Conservation (phyloP, 2,797 vertebrate species). For the Platalea minor region DNA sequence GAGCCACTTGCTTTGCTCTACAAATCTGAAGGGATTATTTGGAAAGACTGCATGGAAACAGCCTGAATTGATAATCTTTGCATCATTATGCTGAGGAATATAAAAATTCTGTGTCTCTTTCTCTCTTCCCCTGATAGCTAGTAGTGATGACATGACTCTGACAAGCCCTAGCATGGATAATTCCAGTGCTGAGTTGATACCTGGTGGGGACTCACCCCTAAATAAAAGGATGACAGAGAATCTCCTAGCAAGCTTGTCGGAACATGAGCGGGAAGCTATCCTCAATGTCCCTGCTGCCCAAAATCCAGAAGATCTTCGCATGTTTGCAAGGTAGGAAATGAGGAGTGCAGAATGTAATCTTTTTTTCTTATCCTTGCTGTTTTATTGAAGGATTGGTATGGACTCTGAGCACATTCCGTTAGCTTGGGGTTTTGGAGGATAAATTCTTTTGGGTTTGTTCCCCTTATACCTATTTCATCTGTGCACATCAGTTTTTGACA, state of each 20-base stretch:
- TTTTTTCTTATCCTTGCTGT: neutral
- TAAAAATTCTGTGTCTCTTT: neutral
- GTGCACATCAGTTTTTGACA: neutral
- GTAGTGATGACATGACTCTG: constrained; percentile 98
- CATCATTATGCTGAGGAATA: neutral
- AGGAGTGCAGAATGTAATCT: neutral
- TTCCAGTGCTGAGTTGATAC: constrained; percentile 93
- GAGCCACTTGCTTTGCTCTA: neutral
- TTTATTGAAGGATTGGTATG: neutral
- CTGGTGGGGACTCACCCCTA: constrained; percentile 91
- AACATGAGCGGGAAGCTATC: constrained; percentile 91
- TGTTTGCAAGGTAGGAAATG: constrained; percentile 79
- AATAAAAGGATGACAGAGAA: constrained; percentile 96
- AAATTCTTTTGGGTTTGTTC: neutral
- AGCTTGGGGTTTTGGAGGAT: neutral
- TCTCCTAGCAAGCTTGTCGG: constrained; percentile 89
- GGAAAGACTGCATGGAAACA: neutral
- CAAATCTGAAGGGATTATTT: neutral
- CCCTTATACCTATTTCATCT: neutral
- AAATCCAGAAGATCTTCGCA: constrained; percentile 93
- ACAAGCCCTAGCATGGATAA: constrained; percentile 99
- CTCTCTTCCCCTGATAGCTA: constrained; percentile 77
- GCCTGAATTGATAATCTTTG: neutral
- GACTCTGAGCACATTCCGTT: neutral
- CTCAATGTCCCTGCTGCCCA: constrained; percentile 92